These are phyloP conservation scores for Ptilonorhynchus violaceus DNA, from an alignment of 2,113 vertebrate species.

Conservation along the genomic window DNA sequence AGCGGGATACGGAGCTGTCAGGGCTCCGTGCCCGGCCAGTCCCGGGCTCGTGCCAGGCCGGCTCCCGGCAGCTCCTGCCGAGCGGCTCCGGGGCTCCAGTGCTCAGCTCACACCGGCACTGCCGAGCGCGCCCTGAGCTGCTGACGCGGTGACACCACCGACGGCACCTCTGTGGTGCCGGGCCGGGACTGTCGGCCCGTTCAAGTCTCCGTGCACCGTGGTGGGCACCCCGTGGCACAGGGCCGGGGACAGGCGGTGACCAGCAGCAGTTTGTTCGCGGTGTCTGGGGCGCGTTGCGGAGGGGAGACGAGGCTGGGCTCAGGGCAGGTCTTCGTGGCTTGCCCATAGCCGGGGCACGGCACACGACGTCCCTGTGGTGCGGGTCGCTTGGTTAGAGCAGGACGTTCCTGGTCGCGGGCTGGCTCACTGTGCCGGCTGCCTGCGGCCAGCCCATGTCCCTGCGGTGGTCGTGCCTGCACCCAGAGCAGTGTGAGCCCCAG, in stretches of 20 bases:
- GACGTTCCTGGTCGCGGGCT: not conserved
- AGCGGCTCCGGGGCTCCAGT: fast-evolving
- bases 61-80: not conserved
- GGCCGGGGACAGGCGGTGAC: not conserved
- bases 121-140: not conserved
- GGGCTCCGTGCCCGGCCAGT: not conserved
- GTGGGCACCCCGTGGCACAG: not conserved
- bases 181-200: not conserved
- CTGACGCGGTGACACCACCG: not conserved
- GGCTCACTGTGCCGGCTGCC: not conserved
- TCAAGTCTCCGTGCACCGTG: not conserved
- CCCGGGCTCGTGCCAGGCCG: not conserved
- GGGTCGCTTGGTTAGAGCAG: not conserved
- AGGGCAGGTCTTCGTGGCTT: fast-evolving
- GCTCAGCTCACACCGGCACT: fast-evolving
- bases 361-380: fast-evolving
- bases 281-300: fast-evolving
- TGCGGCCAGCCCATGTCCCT: fast-evolving
- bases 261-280: fast-evolving
- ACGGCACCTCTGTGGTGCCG: fast-evolving
- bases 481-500: fast-evolving
- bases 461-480: fast-evolving
- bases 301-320: not conserved
- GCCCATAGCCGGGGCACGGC: fast-evolving
- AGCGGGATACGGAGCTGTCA: constrained; percentile 13